Evolutionary conservation across 2,113 vertebrate species (phyloP).

Genomic region (Aptenodytes forsteri): DNA sequence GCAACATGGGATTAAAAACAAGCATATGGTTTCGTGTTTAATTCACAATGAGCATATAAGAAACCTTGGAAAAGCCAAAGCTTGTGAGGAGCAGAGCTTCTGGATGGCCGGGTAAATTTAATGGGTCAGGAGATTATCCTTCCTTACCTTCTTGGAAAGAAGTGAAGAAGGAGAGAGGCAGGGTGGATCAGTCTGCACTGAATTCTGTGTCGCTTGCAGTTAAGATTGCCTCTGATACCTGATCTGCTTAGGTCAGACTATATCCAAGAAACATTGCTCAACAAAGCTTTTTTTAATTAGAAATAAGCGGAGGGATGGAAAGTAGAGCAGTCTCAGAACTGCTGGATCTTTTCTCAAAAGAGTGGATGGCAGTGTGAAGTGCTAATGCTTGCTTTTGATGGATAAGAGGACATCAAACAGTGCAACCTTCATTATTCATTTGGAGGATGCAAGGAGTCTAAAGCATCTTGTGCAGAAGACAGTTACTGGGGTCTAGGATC

Average conservation of each 20-base stretch:
- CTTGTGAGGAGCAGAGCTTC: neutral
- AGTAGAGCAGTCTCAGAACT: neutral
- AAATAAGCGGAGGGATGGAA: neutral
- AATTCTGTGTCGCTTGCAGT: neutral
- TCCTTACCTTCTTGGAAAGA: neutral
- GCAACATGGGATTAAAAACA: neutral
- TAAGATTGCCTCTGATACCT: neutral
- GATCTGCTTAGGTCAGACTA: neutral
- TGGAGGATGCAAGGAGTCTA: neutral
- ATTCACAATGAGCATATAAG: neutral
- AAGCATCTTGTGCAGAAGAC: neutral
- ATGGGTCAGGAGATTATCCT: neutral
- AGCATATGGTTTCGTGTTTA: accelerated
- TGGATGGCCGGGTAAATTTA: neutral
- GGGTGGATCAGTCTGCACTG: neutral
- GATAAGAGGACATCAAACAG: neutral
- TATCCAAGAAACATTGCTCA: neutral
- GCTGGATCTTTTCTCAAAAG: neutral
- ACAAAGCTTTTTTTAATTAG: neutral
- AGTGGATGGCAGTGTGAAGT: neutral
- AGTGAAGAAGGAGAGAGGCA: neutral
- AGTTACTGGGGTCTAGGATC: neutral
- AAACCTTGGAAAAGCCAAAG: neutral
- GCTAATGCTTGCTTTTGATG: neutral
- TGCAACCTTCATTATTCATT: neutral